Evolutionary conservation across 1,140 invertebrate genomes (phyloP).

Genomic region (Lordiphosa stackelbergi): DNA sequence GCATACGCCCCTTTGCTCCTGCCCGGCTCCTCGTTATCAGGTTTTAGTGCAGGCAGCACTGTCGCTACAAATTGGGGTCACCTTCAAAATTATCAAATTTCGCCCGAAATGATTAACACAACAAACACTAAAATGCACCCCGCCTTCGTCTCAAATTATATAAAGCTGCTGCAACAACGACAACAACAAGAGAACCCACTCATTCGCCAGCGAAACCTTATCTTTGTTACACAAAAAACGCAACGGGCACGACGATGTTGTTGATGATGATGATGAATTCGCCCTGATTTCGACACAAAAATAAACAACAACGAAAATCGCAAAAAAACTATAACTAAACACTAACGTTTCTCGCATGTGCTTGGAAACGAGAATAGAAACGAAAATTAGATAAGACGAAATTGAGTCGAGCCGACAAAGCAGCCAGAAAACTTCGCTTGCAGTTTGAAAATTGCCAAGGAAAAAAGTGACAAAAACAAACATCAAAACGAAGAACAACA

Average conservation of each 20-base stretch:
- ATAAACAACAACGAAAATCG: constrained; percentile 42
- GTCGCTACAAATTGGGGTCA: constrained; percentile 59
- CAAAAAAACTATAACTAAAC: constrained; percentile 26
- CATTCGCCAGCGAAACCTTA: constrained; percentile 61
- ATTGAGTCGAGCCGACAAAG: constrained; percentile 69
- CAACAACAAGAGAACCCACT: constrained; percentile 43
- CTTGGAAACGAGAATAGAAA: constrained; percentile 35
- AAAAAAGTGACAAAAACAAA: constrained; percentile 22
- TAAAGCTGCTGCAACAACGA: constrained; percentile 48
- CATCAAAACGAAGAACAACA: constrained; percentile 27
- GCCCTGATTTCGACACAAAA: constrained; percentile 74
- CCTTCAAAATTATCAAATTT: constrained; percentile 75
- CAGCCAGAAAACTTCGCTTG: constrained; percentile 51
- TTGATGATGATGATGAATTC: constrained; percentile 75
- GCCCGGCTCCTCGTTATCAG: constrained; percentile 37
- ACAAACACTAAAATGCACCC: constrained; percentile 42
- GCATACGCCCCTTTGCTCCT: constrained; percentile 30
- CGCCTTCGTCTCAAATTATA: constrained; percentile 47
- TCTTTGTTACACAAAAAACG: constrained; percentile 65
- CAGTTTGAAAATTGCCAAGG: constrained; percentile 33
- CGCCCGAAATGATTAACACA: constrained; percentile 72
- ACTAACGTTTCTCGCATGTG: constrained; percentile 25
- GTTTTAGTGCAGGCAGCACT: constrained; percentile 35
- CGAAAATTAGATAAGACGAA: constrained; percentile 72
- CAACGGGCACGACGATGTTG: constrained; percentile 64